Base-by-base conservation (phyloP, 2,888 invertebrate species). In the Lasioglossum vierecki region DNA sequence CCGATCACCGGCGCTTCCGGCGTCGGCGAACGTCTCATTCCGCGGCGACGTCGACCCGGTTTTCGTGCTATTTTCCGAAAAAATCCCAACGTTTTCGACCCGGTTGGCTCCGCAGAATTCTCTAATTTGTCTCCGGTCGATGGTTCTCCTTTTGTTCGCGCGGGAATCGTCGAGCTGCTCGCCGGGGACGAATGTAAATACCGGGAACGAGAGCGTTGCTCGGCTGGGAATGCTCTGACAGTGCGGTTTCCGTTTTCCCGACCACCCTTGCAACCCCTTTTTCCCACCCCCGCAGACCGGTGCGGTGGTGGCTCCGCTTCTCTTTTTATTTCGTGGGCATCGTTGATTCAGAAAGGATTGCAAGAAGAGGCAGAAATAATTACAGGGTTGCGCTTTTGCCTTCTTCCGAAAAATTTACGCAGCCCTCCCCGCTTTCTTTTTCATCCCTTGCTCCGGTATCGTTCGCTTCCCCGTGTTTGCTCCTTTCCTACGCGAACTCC, bases 151-250 rank as follows among this genome's bases (percentile, higher is more conserved):
- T 79, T 82, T 75, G 68, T 79, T 70, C 46, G 53, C 26, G n/a
- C 82, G 22, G 53, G 70, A 82, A 81, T 81, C 76, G 76, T 63
- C 46, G 80, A 80, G 75, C 53, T 44, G 57, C 57, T 49, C 79
- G 15, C 79, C 30, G 68, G 70, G 49, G 74, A 75, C 82, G 74
- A 82, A 82, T 63, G 74, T 75, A 82, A 79, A 79, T 75, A 70
- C 74, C 44, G 18, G 60, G 71, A 71, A 82, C 46, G 57, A 70
- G 74, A 75, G 66, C 76, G 72, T 72, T 76, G 76, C 44, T 46
- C 70, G 68, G 46, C 11, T 39, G 57, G 66, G 30, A 60, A 76
- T 60, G 57, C 70, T 63, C 71, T 30, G 81, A 81, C 81, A 72
- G 76, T 46, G 60, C 57, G 79, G 73, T 73, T 73, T 41, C 41